Evolutionary conservation across 2,797 vertebrate genomes (phyloP), one percentile per base, ranked within the genome.

Genomic region (Halcyon leucocephala): DNA sequence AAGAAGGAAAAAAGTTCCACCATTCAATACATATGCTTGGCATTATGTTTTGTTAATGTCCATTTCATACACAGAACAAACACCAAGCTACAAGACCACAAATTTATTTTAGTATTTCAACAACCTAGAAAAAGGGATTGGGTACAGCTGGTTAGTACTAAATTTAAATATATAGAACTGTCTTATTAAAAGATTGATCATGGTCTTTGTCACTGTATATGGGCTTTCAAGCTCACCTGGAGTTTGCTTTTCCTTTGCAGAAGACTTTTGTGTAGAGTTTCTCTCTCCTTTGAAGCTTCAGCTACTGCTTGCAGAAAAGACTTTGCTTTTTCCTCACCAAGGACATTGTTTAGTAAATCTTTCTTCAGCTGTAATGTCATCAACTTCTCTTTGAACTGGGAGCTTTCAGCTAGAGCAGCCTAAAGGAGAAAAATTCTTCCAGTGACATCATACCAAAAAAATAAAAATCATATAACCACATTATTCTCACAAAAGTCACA

Each of bases 191-290:
- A 65, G 74, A 46, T 22, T 52, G 12, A 86, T 64, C 49, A 31
- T 26, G 58, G 42, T 41, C 41, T 81, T 88, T 72, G 57, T 62
- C 76, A 41, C 31, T 49, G 5, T n/a, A 37, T 7, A 29, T 10
- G 15, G 8, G 28, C 25, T 94, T 80, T 11, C 10, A 33, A n/a
- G 8, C 87, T 71, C 85, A 99, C 99, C 98, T 99, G 98, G 29
- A 99, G 97, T 25, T 97, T 96, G 95, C 93, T 98, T 93, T 98
- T 99, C 95, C 98, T 98, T 97, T 99, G 98, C 89, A 99, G 95
- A 10, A 99, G 98, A 93, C 98, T 97, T 87, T 93, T 94, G 81
- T 99, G 99, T 29, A 99, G 95, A 79, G 98, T 97, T 95, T 99
- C 99, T 85, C 99, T 97, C 94, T 98, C 98, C 89, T 97, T 97